Evolutionary conservation across 2,113 vertebrate genomes (phyloP).

Genomic region (Megaceryle maxima): DNA sequence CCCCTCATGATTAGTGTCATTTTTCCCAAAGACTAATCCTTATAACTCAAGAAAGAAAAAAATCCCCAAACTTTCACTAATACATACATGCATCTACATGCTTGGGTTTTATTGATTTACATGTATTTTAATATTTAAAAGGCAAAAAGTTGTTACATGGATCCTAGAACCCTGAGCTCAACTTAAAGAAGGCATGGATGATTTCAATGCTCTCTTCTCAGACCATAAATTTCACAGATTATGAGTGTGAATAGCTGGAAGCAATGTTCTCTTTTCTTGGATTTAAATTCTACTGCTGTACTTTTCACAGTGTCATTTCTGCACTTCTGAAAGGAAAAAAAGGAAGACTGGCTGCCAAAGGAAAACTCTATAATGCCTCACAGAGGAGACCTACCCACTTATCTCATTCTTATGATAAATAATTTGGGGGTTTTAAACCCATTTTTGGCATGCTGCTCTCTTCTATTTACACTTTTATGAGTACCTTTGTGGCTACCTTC

Average conservation of each 20-base stretch:
- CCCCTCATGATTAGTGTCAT: rapidly evolving
- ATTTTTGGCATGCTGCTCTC: not conserved
- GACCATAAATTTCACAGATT: slow-evolving; percentile 30
- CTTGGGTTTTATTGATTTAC: not conserved
- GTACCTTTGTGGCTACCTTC: not conserved
- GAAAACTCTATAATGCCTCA: not conserved
- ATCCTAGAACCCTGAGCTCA: not conserved
- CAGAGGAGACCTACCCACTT: not conserved
- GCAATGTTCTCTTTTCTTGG: not conserved
- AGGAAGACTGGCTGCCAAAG: not conserved
- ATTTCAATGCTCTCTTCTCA: slow-evolving; percentile 1
- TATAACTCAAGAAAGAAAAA: not conserved
- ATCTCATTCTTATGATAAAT: not conserved
- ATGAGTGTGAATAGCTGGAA: slow-evolving; percentile 22
- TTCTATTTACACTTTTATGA: not conserved
- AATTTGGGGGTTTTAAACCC: not conserved
- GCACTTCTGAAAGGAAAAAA: not conserved
- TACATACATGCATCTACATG: not conserved
- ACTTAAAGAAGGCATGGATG: not conserved
- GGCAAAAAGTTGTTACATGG: not conserved
- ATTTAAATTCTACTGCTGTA: slow-evolving; percentile 23
- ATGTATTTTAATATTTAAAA: not conserved
- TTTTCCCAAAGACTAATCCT: not conserved
- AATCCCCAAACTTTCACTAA: not conserved
- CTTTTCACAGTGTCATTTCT: not conserved